Conservation (phyloP, 1,140 invertebrate species). For the Zaprionus ghesquierei region DNA sequence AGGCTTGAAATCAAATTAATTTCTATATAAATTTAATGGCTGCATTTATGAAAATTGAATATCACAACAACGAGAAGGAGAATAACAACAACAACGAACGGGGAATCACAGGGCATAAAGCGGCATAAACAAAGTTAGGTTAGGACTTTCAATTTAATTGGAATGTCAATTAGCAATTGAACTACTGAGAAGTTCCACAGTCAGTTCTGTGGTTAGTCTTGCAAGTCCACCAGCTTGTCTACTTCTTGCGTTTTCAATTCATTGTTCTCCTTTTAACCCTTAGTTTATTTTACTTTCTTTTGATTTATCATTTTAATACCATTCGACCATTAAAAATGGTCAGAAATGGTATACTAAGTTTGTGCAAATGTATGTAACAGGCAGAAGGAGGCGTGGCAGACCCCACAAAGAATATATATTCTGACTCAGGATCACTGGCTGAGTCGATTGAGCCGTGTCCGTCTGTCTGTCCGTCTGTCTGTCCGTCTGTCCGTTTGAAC, state of each 20-base stretch:
- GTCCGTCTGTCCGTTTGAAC: too few relatives aligned
- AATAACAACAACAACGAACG: background rate
- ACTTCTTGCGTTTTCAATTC: background rate
- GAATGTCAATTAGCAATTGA: background rate
- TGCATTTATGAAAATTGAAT: slow-evolving; percentile 1
- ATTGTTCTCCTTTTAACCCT: background rate
- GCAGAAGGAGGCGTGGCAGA: too few relatives aligned
- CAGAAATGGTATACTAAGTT: too few relatives aligned
- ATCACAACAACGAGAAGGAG: background rate
- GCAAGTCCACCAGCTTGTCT: background rate
- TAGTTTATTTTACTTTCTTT: background rate
- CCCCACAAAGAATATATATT: too few relatives aligned
- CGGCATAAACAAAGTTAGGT: background rate
- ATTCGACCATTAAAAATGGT: too few relatives aligned
- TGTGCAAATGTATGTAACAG: too few relatives aligned
- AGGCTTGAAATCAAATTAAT: background rate
- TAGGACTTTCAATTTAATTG: background rate
- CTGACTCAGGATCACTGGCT: too few relatives aligned
- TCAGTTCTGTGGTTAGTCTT: background rate
- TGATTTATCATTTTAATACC: too few relatives aligned
- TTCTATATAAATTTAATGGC: background rate
- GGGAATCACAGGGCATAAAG: background rate
- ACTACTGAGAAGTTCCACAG: background rate
- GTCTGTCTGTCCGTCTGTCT: too few relatives aligned
- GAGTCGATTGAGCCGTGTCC: too few relatives aligned